Conservation (phyloP, 2,888 invertebrate genomes). For the Subacronicta megacephala region DNA sequence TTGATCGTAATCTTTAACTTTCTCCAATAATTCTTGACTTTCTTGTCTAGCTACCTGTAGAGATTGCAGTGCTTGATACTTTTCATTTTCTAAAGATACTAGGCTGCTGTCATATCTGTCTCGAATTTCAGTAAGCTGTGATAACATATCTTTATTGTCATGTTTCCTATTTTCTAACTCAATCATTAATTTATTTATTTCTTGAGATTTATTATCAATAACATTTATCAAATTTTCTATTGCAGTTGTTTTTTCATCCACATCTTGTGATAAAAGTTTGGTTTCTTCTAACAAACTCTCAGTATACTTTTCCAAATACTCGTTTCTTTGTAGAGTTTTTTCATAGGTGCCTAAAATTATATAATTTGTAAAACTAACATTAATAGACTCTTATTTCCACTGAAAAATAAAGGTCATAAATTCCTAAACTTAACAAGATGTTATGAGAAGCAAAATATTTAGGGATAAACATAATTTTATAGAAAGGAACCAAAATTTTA, state of each 20-base stretch:
- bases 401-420: no score
- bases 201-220: slow-evolving; percentile 71
- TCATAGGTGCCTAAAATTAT: slow-evolving; percentile 67
- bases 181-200: slow-evolving; percentile 69
- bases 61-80: slow-evolving; percentile 62
- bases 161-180: slow-evolving; percentile 66
- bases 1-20: slow-evolving; percentile 67
- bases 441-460: no score
- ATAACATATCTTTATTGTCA: slow-evolving; percentile 64
- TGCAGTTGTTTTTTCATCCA: slow-evolving; percentile 68
- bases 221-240: slow-evolving; percentile 70
- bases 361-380: no score
- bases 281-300: slow-evolving; percentile 69
- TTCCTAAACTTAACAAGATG: no score
- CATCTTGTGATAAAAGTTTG: slow-evolving; percentile 59
- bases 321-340: slow-evolving; percentile 69
- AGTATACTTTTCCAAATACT: slow-evolving; percentile 73
- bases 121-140: slow-evolving; percentile 65
- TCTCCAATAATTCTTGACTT: slow-evolving; percentile 73
- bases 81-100: slow-evolving; percentile 68
- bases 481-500: no score
- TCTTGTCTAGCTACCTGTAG: slow-evolving; percentile 72
- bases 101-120: slow-evolving; percentile 65
- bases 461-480: no score
- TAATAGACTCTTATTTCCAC: no score